Percentiles rank a stretch among this genome's conserved stretches.
phyloP scores from a whole-genome alignment of 2,113 vertebrate species.

The Gopherus evgoodei region DNA sequence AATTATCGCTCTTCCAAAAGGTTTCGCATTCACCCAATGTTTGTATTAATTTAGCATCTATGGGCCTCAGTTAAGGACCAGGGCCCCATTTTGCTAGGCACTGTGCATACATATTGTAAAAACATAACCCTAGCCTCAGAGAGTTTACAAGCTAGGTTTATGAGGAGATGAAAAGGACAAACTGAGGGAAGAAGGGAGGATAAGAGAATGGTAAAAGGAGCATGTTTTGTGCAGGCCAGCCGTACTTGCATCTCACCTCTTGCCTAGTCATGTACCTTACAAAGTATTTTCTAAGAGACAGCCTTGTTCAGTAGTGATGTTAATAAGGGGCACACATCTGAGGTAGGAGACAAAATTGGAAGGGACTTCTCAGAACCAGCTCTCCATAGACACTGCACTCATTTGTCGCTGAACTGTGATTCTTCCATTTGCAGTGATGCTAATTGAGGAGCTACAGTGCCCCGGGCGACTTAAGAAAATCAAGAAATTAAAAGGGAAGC shows the following conservation, averaged over 20 bases:
- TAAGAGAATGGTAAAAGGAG: background rate
- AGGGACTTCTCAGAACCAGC: fast-evolving
- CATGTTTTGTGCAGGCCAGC: background rate
- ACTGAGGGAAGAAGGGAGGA: background rate
- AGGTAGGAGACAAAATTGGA: background rate
- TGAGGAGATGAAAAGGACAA: background rate
- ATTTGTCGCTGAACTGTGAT: background rate
- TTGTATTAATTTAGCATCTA: fast-evolving
- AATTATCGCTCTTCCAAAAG: background rate
- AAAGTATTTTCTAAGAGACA: too few relatives aligned
- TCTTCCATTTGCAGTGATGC: slow-evolving; percentile 73
- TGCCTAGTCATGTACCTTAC: background rate
- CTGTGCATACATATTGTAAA: background rate
- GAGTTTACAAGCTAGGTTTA: fast-evolving
- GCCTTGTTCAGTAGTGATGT: fast-evolving
- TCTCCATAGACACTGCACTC: background rate
- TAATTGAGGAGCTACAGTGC: slow-evolving; percentile 83
- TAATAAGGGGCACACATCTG: background rate
- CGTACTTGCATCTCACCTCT: background rate
- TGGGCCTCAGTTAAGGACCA: fast-evolving
- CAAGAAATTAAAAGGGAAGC: slow-evolving; percentile 84
- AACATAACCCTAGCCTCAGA: fast-evolving
- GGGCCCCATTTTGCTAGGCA: background rate
- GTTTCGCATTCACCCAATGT: background rate
- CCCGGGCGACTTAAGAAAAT: slow-evolving; percentile 81